phyloP scores from a whole-genome alignment of 30 jellyfish, hydroid and myxozoan species.

The Nemopilema nomurai region DNA sequence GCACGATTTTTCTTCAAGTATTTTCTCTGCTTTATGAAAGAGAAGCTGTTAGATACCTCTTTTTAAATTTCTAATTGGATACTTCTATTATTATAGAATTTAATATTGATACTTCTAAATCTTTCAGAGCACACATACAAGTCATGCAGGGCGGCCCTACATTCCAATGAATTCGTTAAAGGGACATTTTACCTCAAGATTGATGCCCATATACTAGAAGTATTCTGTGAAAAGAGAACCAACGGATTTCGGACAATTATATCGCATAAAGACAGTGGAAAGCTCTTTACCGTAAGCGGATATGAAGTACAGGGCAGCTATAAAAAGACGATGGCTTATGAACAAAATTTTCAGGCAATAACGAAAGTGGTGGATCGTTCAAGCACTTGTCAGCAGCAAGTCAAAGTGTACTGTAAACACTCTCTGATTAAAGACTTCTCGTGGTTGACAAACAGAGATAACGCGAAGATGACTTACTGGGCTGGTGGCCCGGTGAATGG shows the following conservation, averaged over 20 bases:
- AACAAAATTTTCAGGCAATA: neutral
- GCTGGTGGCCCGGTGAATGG: constrained; percentile 46
- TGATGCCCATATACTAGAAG: neutral
- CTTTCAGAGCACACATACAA: neutral
- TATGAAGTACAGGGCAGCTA: neutral
- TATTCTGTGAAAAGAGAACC: neutral
- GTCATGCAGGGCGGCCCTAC: neutral
- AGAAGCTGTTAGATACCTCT: too few relatives aligned
- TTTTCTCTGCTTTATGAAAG: too few relatives aligned
- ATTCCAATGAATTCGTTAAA: neutral
- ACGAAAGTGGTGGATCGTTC: neutral
- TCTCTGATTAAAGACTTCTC: neutral
- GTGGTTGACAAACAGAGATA: constrained; percentile 10
- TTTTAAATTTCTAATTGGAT: too few relatives aligned
- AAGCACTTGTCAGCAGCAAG: constrained; percentile 5
- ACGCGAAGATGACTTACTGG: constrained; percentile 36
- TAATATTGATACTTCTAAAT: too few relatives aligned
- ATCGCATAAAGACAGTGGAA: neutral
- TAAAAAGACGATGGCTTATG: neutral
- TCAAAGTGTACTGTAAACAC: neutral
- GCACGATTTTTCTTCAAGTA: too few relatives aligned
- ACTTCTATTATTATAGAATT: too few relatives aligned
- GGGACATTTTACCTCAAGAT: constrained; percentile 3
- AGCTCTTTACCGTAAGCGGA: neutral
- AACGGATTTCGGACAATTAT: neutral